Conservation (phyloP, 2,888 invertebrate genomes). For the Ectemnius lituratus region DNA sequence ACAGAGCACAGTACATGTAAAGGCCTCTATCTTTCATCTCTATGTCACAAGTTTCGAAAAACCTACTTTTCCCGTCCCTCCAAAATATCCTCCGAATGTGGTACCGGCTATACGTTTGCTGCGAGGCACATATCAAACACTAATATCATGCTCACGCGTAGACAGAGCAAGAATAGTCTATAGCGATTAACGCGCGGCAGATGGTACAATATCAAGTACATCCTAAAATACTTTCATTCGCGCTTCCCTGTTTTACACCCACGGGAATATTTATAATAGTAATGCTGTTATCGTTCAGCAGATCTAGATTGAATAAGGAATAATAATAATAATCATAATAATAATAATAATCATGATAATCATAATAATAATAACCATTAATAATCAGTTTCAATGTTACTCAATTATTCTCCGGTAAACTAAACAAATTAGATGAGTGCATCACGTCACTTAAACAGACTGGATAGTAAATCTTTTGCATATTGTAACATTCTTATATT, state of each 20-base stretch:
- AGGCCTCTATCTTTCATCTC: slow-evolving; percentile 64
- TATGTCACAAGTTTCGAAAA: slow-evolving; percentile 31
- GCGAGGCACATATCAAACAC: slow-evolving; percentile 53
- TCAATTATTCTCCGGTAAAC: too few species aligned
- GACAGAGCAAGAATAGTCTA: slow-evolving; percentile 51
- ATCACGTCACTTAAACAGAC: slow-evolving; percentile 49
- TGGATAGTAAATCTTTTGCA: slow-evolving; percentile 49
- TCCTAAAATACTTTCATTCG: slow-evolving; percentile 56
- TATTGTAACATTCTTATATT: slow-evolving; percentile 46
- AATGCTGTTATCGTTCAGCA: neutral
- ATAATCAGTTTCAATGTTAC: too few species aligned
- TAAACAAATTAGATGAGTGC: slow-evolving; percentile 49
- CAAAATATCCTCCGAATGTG: slow-evolving; percentile 42
- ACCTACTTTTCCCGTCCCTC: slow-evolving; percentile 25
- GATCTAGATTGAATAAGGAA: neutral
- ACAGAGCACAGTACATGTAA: slow-evolving; percentile 63
- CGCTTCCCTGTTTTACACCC: slow-evolving; percentile 15
- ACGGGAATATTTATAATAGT: neutral
- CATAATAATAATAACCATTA: slow-evolving; percentile 19
- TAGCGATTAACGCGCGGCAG: slow-evolving; percentile 37
- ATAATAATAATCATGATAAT: slow-evolving; percentile 50
- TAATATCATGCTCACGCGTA: slow-evolving; percentile 53
- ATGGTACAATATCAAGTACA: slow-evolving; percentile 45
- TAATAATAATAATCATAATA: slow-evolving; percentile 45
- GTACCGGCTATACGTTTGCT: slow-evolving; percentile 29